These are phyloP conservation scores for Patiria pectinifera DNA, from an alignment of 53 echinoderm and acorn worm species.

Conservation along the genomic window DNA sequence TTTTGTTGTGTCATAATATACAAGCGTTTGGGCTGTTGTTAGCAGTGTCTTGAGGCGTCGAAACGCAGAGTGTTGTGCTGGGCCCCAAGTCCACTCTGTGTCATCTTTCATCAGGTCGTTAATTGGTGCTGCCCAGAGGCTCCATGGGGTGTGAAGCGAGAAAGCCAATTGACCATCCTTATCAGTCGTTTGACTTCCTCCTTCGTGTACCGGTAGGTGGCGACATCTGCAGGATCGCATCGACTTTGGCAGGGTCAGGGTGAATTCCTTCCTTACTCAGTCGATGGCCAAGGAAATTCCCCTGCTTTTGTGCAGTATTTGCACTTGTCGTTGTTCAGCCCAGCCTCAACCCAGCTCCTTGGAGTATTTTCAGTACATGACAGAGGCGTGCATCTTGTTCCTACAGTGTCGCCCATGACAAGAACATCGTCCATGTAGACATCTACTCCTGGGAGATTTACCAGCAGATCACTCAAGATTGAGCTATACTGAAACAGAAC, in stretches of 20 bases:
- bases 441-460: slow-evolving; percentile 33
- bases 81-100: slow-evolving; percentile 13
- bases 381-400: slow-evolving; percentile 49
- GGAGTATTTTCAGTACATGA: slow-evolving; percentile 13
- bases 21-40: not conserved
- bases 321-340: too few relatives aligned
- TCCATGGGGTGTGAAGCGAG: slow-evolving; percentile 14
- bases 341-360: too few relatives aligned
- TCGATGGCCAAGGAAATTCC: too few relatives aligned
- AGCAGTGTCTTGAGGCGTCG: slow-evolving; percentile 13
- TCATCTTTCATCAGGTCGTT: slow-evolving; percentile 49
- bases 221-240: slow-evolving; percentile 26
- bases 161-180: not conserved
- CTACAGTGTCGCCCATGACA: slow-evolving; percentile 27
- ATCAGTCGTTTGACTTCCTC: slow-evolving; percentile 33
- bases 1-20: not conserved
- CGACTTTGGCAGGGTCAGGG: slow-evolving; percentile 30
- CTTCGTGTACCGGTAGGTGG: slow-evolving; percentile 8
- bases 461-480: slow-evolving; percentile 39
- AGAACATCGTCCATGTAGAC: slow-evolving; percentile 65
- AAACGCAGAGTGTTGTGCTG: slow-evolving; percentile 3
- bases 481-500: slow-evolving; percentile 31
- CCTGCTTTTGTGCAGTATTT: too few relatives aligned
- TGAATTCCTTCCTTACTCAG: slow-evolving; percentile 23
- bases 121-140: slow-evolving; percentile 14